Percentiles rank a stretch among this genome's conserved stretches.
Conservation (phyloP, 2,113 vertebrate genomes). For the Motacilla tschutschensis region DNA sequence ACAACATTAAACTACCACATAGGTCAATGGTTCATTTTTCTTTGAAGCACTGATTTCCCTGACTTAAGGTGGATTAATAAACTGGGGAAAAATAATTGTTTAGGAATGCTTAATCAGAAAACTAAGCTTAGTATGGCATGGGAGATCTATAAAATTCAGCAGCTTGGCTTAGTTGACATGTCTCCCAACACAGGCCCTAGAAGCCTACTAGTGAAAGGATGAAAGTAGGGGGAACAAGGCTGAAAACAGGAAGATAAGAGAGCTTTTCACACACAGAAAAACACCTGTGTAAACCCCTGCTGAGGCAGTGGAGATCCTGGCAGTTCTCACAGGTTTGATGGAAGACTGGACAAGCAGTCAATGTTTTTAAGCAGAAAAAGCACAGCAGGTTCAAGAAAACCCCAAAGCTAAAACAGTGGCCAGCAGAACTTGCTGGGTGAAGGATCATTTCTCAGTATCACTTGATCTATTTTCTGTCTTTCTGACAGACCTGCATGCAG, state of each 20-base stretch:
- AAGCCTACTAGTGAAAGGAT: neutral
- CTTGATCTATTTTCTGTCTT: neutral
- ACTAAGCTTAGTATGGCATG: neutral
- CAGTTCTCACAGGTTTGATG: neutral
- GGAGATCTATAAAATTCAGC: neutral
- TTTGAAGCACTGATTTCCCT: neutral
- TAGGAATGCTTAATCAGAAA: neutral
- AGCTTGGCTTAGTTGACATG: neutral
- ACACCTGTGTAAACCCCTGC: neutral
- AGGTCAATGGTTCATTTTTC: neutral
- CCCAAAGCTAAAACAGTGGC: neutral
- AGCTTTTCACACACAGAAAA: neutral
- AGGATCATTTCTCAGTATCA: neutral
- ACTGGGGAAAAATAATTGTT: accelerated
- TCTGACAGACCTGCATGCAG: neutral
- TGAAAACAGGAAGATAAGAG: neutral
- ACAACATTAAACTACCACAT: neutral
- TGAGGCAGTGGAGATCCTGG: neutral
- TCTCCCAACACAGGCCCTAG: neutral
- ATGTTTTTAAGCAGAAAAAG: neutral
- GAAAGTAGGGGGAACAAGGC: neutral
- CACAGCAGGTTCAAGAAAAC: neutral
- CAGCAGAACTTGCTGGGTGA: neutral
- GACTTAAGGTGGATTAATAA: neutral
- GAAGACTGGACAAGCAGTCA: neutral